Conservation (phyloP, 2,113 vertebrate genomes). For the Pagrus major region DNA sequence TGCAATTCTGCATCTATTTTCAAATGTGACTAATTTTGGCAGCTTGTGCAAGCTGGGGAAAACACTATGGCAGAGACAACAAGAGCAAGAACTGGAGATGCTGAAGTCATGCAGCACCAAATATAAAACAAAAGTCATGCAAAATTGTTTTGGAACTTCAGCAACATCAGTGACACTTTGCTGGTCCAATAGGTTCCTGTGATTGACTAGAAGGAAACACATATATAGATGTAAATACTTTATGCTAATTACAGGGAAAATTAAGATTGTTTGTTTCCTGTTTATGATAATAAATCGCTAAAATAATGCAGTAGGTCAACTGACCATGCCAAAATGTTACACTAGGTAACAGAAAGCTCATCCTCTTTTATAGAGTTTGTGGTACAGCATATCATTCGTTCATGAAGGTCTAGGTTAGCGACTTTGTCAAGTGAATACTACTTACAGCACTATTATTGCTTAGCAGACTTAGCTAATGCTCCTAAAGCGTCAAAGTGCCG, state of each 20-base stretch:
- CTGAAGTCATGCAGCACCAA: neutral
- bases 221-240: neutral
- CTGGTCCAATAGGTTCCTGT: neutral
- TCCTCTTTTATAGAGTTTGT: too few relatives aligned
- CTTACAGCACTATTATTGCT: too few relatives aligned
- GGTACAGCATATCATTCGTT: too few relatives aligned
- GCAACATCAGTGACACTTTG: neutral
- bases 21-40: conserved; percentile 13
- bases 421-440: too few relatives aligned
- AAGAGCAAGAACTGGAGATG: neutral
- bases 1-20: conserved; percentile 19
- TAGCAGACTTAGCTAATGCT: too few relatives aligned
- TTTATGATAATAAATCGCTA: neutral
- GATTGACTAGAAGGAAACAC: neutral
- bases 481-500: too few relatives aligned
- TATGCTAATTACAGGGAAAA: too few relatives aligned
- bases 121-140: conserved; percentile 3
- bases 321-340: neutral
- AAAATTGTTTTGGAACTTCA: neutral
- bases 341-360: too few relatives aligned
- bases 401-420: too few relatives aligned
- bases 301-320: neutral
- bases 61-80: conserved; percentile 3
- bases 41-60: neutral
- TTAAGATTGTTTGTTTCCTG: neutral